Evolutionary conservation across 2,113 vertebrate genomes (phyloP).

Genomic region (Centropus unirufus): DNA sequence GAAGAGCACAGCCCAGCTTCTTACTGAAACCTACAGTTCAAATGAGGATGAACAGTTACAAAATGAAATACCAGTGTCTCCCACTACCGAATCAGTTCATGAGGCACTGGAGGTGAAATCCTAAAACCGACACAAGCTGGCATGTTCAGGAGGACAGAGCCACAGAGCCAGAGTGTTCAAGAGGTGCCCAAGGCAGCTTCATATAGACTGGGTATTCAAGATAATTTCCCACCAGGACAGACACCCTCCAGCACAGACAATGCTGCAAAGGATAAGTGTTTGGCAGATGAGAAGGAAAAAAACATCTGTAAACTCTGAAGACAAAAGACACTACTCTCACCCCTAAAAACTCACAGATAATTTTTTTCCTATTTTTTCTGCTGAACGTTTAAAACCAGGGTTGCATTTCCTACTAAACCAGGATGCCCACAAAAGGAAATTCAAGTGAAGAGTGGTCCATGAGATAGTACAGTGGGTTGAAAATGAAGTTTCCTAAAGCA

Average conservation of each 20-base stretch:
- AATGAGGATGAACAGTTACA: neutral
- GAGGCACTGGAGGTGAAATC: neutral
- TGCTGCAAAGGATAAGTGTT: neutral
- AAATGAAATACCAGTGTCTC: neutral
- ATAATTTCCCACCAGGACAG: neutral
- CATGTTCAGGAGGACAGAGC: rapidly evolving
- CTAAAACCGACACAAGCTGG: rapidly evolving
- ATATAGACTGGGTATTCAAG: neutral
- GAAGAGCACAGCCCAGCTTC: neutral
- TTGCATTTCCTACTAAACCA: neutral
- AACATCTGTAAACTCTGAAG: neutral
- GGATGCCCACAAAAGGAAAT: neutral
- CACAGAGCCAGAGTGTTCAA: neutral
- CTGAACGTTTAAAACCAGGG: neutral
- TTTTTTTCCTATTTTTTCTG: neutral
- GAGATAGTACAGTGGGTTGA: neutral
- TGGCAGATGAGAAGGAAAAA: neutral
- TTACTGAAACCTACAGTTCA: neutral
- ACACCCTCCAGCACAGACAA: neutral
- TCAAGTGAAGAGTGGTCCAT: neutral
- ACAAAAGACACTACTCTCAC: neutral
- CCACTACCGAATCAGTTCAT: neutral
- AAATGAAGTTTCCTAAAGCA: conserved; percentile 5
- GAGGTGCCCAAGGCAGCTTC: neutral
- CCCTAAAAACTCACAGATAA: neutral